Evolutionary conservation across 2,888 invertebrate genomes (phyloP), one percentile per base, ranked within the genome.

Genomic region (Drosophila niveifrons): DNA sequence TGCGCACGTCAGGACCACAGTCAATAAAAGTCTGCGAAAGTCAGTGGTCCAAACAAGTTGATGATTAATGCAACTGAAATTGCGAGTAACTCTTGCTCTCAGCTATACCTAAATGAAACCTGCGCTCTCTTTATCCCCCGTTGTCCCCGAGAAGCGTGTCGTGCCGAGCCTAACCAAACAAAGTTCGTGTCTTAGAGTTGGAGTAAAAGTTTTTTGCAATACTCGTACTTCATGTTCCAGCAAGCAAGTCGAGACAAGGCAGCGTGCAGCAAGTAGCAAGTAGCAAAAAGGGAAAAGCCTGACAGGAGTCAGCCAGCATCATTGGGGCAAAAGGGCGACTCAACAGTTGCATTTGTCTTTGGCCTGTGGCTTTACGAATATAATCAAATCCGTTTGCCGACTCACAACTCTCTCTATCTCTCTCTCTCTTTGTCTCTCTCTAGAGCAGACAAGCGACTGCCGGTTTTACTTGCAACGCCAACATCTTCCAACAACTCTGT

Each of bases 61-160:
- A 82, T 82, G 82, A 82, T 82, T 82, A 87, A 82, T 82, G 88
- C 82, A 83, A 78, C 65, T 75, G 64, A 75, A 84, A 82, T 75
- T 75, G 75, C 84, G 78, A 72, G 66, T 73, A 62, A 66, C 66
- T 15, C 48, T 50, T 36, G 66, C 56, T 46, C 36, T 4, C 36
- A 36, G 59, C 61, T 52, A 59, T 78, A 72, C 34, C 74, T 69
- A 58, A 85, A 73, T 80, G 68, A 72, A 86, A 80, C 63, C 72
- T 79, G 41, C 51, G 41, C 51, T 46, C 48, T 43, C 41, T 44
- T 62, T 11, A n/a, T 17, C 18, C 10, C n/a, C n/a, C 7, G 10
- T n/a, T n/a, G n/a, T 4, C 23, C 18, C 23, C 23, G 23, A 4
- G 4, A 23, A 23, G 4, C 6, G 23, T 23, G 23, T 23, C 23